Percentiles rank a stretch among this genome's conserved stretches.
These are phyloP conservation scores for Maniola jurtina DNA, from an alignment of 1,140 invertebrate genomes.

Conservation along the genomic window DNA sequence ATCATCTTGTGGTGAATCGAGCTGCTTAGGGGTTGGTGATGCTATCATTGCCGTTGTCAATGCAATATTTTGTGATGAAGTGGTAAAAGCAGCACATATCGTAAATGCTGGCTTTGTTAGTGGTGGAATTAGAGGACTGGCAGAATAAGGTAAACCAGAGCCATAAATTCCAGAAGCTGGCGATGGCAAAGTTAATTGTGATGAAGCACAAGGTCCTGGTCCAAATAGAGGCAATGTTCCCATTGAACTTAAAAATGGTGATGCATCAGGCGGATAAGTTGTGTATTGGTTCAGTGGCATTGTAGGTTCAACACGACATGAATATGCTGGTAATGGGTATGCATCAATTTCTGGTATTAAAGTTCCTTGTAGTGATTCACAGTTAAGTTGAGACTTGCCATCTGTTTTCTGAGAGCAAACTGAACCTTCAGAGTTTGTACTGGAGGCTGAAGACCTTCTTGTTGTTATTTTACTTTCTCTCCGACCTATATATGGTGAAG, in stretches of 20 bases:
- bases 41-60: slow-evolving; percentile 87
- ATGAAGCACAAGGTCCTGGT: slow-evolving; percentile 68
- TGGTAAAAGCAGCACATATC: slow-evolving; percentile 86
- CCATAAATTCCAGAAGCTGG: slow-evolving; percentile 82
- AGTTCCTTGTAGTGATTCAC: slow-evolving; percentile 54
- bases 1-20: slow-evolving; percentile 69
- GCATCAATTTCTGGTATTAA: slow-evolving; percentile 66
- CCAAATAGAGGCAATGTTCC: slow-evolving; percentile 81
- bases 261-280: slow-evolving; percentile 75
- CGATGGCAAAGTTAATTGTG: slow-evolving; percentile 82
- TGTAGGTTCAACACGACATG: slow-evolving; percentile 71
- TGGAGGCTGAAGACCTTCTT: slow-evolving; percentile 84
- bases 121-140: slow-evolving; percentile 54
- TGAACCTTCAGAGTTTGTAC: slow-evolving; percentile 82
- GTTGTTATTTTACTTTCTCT: slow-evolving; percentile 86
- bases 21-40: slow-evolving; percentile 69
- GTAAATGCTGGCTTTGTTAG: slow-evolving; percentile 67
- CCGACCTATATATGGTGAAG: slow-evolving; percentile 85
- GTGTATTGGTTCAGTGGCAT: slow-evolving; percentile 72
- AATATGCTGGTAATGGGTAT: slow-evolving; percentile 75
- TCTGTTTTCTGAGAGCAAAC: slow-evolving; percentile 74
- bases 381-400: slow-evolving; percentile 54
- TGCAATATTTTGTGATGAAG: slow-evolving; percentile 87
- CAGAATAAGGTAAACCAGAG: slow-evolving; percentile 80
- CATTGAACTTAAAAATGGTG: slow-evolving; percentile 80